Conservation (phyloP, 2,113 vertebrate species). For the Saguinus imperator region DNA sequence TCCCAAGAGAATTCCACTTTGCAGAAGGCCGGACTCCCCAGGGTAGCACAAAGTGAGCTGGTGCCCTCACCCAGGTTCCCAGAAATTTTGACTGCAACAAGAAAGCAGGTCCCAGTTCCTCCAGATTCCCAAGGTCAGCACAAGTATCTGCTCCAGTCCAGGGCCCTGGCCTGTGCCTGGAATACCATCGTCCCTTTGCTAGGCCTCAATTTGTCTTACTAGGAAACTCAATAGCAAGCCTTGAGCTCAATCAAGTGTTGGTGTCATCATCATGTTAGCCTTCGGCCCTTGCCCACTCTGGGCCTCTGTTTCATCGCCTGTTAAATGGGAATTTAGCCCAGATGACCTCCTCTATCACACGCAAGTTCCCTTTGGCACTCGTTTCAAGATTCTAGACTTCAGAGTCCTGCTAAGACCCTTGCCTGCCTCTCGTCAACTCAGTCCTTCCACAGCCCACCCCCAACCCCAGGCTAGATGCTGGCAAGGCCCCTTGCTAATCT, state of each 20-base stretch:
- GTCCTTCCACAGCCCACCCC: not conserved
- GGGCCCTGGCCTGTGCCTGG: not conserved
- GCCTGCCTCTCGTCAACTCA: not conserved
- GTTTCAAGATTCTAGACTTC: not conserved
- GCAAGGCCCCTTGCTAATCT: slow-evolving; percentile 17
- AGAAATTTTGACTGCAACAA: not conserved
- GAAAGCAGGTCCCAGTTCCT: not conserved
- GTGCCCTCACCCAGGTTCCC: not conserved
- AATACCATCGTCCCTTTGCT: not conserved
- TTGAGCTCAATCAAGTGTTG: not conserved
- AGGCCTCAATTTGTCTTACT: not conserved
- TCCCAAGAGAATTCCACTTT: not conserved
- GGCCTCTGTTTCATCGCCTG: not conserved
- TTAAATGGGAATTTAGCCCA: not conserved
- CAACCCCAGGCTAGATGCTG: not conserved
- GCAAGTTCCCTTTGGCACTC: not conserved
- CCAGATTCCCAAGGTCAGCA: not conserved
- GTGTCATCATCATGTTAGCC: not conserved
- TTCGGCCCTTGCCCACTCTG: not conserved
- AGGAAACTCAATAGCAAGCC: not conserved
- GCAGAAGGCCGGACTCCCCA: not conserved
- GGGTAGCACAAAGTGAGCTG: not conserved
- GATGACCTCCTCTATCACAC: not conserved
- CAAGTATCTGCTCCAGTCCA: not conserved
- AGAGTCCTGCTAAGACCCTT: not conserved